These are phyloP conservation scores for Otis tarda DNA, from an alignment of 2,113 vertebrate genomes.

Conservation along the genomic window DNA sequence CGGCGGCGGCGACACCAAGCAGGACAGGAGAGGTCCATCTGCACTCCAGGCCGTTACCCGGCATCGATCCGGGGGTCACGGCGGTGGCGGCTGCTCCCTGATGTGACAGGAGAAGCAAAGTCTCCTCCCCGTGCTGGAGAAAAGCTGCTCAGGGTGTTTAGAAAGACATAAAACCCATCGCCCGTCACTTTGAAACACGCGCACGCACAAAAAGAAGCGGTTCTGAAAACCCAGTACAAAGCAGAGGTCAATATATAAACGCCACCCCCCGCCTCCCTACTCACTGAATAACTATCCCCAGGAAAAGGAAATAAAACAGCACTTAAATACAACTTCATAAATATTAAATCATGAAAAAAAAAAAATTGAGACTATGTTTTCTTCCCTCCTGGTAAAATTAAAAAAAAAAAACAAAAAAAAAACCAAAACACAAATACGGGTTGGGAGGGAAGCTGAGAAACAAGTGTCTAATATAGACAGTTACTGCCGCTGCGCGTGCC, in stretches of 20 bases:
- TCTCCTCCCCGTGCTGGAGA: neutral
- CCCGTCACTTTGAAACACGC: slow-evolving; percentile 1
- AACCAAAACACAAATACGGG: neutral
- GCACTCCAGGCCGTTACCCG: neutral
- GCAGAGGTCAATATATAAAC: slow-evolving; percentile 58
- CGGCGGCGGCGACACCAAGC: too few species aligned
- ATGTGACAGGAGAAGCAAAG: accelerated
- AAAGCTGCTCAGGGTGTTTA: neutral
- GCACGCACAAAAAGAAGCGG: neutral
- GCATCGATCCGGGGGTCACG: accelerated
- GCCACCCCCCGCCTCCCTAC: neutral
- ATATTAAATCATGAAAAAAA: slow-evolving; percentile 70
- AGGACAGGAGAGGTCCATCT: neutral
- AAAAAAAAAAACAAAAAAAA: slow-evolving; percentile 24
- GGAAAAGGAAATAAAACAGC: slow-evolving; percentile 46
- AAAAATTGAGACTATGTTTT: slow-evolving; percentile 29
- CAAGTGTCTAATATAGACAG: slow-evolving; percentile 77
- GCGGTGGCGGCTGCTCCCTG: accelerated
- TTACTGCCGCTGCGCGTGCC: neutral
- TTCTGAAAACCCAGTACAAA: slow-evolving; percentile 60
- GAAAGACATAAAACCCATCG: neutral
- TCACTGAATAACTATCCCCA: slow-evolving; percentile 27
- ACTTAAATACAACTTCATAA: slow-evolving; percentile 78
- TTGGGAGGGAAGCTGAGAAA: neutral
- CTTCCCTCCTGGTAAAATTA: slow-evolving; percentile 48